Evolutionary conservation across 1,140 invertebrate species (phyloP), one percentile per base, ranked within the genome.

Genomic region (Trachymyrmex cornetzi): DNA sequence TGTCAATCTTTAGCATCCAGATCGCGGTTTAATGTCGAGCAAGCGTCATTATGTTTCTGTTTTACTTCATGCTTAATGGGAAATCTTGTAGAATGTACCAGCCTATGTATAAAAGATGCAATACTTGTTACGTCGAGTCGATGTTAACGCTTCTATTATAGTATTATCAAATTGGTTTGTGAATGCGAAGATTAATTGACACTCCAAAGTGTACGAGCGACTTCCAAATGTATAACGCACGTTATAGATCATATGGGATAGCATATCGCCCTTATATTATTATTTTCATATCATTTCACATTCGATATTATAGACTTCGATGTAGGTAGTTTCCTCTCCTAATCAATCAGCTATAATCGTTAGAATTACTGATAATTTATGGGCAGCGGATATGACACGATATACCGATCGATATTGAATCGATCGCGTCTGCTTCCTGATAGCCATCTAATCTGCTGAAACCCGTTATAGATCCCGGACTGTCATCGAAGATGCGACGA

Each of bases 341-440:
- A 84, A 84, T 84, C 80, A 75, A 84, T 74, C 80, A 75, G 27
- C 16, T 50, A 19, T 84, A 75, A 74, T 75, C 7, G 24, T 63
- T 75, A 24, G 24, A 59, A 74, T 61, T 75, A 84, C 14, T 69
- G 38, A 50, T 74, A 75, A 84, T 84, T 84, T 84, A 74, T 22
- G 80, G 61, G 55, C 80, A 75, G n/a, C 69, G 55, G 69, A 84
- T 84, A 84, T 71, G 69, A 74, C 69, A 48, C 69, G 69, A 75
- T 84, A 75, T 50, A 63, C 14, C 80, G 69, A 84, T 84, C 80
- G 55, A 67, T 72, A 22, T n/a, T 55, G 63, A 53, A 82, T 82
- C 34, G 69, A 82, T 82, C 24, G 80, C 66, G 24, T 50, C 38
- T 48, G 67, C 80, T 48, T 61, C 38, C 69, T 16, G 69, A 84